These are phyloP conservation scores for Dipus sagitta DNA, from an alignment of 2,797 vertebrate genomes.

Conservation along the genomic window DNA sequence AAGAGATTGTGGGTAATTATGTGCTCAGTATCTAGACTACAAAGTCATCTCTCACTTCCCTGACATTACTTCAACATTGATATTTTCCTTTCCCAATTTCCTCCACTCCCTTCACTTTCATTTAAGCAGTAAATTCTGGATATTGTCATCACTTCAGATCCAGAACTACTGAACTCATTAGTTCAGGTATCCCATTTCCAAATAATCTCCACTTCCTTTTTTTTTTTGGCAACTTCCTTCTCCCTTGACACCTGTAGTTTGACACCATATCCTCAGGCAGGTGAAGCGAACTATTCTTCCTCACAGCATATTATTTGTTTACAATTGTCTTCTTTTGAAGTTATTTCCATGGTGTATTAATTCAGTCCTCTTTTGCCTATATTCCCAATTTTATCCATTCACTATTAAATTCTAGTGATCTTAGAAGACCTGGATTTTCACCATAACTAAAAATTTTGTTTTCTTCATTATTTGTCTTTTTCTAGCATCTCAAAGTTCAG, in stretches of 20 bases:
- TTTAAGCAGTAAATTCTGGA: not conserved
- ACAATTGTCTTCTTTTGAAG: not conserved
- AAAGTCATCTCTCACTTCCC: not conserved
- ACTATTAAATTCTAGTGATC: not conserved
- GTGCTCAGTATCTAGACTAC: not conserved
- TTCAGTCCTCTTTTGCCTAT: not conserved
- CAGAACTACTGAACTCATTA: not conserved
- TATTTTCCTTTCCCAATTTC: not conserved
- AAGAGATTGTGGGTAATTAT: not conserved
- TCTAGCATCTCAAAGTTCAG: not conserved
- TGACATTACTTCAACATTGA: not conserved
- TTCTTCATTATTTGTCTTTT: not conserved
- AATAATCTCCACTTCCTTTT: not conserved
- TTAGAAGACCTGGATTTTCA: not conserved
- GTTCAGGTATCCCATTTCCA: not conserved
- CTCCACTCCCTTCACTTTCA: not conserved
- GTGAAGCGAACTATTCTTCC: not conserved
- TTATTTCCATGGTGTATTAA: not conserved
- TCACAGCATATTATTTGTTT: not conserved
- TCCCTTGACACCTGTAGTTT: not conserved
- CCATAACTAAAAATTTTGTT: not conserved
- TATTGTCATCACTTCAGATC: not conserved
- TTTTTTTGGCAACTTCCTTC: not conserved
- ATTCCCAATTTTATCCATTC: not conserved
- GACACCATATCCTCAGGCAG: too few species aligned